Conservation (phyloP, 2,797 vertebrate species). For the Perodicticus potto region DNA sequence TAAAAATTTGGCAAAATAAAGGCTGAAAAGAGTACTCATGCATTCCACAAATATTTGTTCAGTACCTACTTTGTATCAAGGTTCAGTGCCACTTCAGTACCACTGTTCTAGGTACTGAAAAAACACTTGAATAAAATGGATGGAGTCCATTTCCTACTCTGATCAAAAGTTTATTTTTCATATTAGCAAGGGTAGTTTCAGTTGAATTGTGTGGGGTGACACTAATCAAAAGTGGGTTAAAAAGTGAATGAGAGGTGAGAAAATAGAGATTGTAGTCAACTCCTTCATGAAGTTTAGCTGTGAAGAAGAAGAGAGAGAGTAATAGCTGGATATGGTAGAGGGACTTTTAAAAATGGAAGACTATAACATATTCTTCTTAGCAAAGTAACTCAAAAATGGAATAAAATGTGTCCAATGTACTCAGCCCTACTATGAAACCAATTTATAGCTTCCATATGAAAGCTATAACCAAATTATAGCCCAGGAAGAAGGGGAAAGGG, state of each 20-base stretch:
- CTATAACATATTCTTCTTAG: too few relatives aligned
- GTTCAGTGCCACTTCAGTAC: too few relatives aligned
- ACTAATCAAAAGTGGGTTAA: background rate
- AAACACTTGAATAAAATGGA: background rate
- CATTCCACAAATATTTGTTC: background rate
- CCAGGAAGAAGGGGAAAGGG: too few relatives aligned
- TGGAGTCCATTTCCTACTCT: background rate
- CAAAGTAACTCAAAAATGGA: too few relatives aligned
- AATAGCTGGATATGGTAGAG: background rate
- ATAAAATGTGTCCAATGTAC: too few relatives aligned
- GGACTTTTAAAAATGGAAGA: background rate
- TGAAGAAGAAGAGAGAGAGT: background rate
- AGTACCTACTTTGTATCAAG: background rate
- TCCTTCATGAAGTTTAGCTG: background rate
- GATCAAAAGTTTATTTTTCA: background rate
- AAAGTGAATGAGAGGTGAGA: background rate
- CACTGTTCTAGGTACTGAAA: background rate
- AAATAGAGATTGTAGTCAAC: background rate
- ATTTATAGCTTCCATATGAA: too few relatives aligned
- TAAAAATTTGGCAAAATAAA: slow-evolving; percentile 15
- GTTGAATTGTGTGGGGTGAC: background rate
- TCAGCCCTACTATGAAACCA: too few relatives aligned
- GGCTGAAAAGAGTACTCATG: background rate
- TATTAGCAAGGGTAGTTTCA: background rate
- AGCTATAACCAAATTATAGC: too few relatives aligned